A percentile compares a stretch with the other conserved stretches of the same genome.
phyloP scores from a whole-genome alignment of 2,888 invertebrate species.

The Ganaspis brasiliensis region DNA sequence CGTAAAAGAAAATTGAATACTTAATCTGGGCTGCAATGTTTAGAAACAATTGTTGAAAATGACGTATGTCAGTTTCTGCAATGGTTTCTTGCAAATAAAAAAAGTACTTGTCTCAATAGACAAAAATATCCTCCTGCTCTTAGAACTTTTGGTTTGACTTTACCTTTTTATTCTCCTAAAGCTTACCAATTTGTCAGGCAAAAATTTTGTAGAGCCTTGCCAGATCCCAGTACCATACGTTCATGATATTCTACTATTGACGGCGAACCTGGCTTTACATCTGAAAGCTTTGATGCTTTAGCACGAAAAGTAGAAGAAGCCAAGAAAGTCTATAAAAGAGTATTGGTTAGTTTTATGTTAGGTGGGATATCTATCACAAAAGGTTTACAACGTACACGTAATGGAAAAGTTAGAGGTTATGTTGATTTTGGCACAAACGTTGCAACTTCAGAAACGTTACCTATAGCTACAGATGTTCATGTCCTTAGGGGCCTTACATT shows the following conservation, averaged over 20 bases:
- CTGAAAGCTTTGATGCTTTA: constrained; percentile 54
- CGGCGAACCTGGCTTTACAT: constrained; percentile 56
- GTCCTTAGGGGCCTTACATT: not conserved
- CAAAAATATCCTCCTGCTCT: constrained; percentile 56
- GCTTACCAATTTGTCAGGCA: constrained; percentile 59
- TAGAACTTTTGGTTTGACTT: constrained; percentile 56
- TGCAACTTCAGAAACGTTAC: constrained; percentile 40
- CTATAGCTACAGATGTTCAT: not conserved
- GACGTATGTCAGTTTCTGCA: constrained; percentile 48
- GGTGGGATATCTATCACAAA: constrained; percentile 59
- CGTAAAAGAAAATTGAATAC: constrained; percentile 29
- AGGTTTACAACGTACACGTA: constrained; percentile 44
- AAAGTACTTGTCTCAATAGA: constrained; percentile 18
- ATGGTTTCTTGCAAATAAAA: constrained; percentile 44
- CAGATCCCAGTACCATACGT: constrained; percentile 54
- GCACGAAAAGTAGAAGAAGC: constrained; percentile 48
- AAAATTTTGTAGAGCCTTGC: constrained; percentile 57
- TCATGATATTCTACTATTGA: constrained; percentile 55
- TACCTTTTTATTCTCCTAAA: constrained; percentile 62
- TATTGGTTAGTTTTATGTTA: constrained; percentile 54
- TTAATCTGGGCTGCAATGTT: constrained; percentile 40
- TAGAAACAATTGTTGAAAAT: constrained; percentile 45
- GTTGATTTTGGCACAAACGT: constrained; percentile 53
- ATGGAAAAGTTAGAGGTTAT: constrained; percentile 56
- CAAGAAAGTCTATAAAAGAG: constrained; percentile 32